phyloP scores from a whole-genome alignment of 2,113 vertebrate species.

The Chaetura pelagica region DNA sequence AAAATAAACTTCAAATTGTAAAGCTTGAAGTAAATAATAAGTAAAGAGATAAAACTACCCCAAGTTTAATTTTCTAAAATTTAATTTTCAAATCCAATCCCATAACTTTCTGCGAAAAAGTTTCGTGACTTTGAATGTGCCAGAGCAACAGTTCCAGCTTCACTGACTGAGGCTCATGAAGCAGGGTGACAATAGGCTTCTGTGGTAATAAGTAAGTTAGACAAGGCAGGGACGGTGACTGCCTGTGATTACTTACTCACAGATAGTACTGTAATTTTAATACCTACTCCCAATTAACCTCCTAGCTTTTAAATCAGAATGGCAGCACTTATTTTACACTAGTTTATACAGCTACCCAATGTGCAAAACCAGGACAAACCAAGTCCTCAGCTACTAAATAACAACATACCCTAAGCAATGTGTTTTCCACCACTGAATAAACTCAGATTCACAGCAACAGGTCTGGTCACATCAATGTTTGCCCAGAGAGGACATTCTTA shows the following conservation, averaged over 20 bases:
- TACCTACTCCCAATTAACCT: neutral
- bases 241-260: neutral
- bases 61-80: neutral
- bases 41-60: neutral
- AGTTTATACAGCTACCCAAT: rapidly evolving
- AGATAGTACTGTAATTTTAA: neutral
- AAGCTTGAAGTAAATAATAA: neutral
- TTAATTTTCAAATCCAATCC: neutral
- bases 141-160: neutral
- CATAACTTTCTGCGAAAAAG: neutral
- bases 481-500: neutral
- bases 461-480: neutral
- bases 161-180: rapidly evolving
- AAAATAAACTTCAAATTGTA: neutral
- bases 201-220: neutral
- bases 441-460: neutral
- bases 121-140: neutral
- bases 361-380: neutral
- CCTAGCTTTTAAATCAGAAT: neutral
- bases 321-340: neutral
- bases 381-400: neutral
- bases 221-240: neutral
- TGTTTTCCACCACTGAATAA: neutral
- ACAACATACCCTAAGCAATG: neutral
- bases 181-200: neutral